Evolutionary conservation across 23 tunicate species (phyloP).

Genomic region (Clavelina lepadiformis): DNA sequence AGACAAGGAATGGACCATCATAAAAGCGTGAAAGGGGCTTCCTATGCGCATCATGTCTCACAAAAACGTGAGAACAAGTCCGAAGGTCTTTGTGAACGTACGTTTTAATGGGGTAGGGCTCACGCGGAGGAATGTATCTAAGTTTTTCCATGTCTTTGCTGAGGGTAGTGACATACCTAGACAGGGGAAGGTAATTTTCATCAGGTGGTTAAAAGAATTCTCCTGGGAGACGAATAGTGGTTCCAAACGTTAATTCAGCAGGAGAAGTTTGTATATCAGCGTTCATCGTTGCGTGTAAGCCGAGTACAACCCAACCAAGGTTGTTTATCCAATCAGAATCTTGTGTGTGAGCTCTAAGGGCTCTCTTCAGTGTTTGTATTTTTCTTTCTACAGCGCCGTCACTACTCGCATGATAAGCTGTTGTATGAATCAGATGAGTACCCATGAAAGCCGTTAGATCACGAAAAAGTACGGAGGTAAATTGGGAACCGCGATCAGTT

Average conservation of each 20-base stretch:
- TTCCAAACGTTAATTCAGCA: conserved; percentile 24
- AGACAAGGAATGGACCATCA: conserved; percentile 18
- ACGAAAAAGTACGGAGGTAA: conserved; percentile 23
- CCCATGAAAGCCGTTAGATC: conserved; percentile 16
- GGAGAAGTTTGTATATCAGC: conserved; percentile 1
- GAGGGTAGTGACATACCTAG: not conserved
- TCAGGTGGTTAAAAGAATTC: conserved; percentile 10
- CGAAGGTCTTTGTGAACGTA: not conserved
- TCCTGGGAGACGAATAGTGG: conserved; percentile 15
- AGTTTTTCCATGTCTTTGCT: not conserved
- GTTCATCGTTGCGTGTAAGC: conserved; percentile 5
- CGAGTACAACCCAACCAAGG: conserved; percentile 11
- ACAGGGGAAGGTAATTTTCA: not conserved
- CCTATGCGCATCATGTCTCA: conserved; percentile 12
- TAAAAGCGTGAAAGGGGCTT: conserved; percentile 20
- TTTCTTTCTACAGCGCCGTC: conserved; percentile 20
- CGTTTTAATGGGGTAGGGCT: not conserved
- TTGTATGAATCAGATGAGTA: conserved; percentile 5
- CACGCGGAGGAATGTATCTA: not conserved
- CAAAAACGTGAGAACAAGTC: conserved; percentile 15
- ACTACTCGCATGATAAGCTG: conserved; percentile 14
- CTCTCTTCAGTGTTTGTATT: conserved; percentile 2
- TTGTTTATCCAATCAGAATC: conserved; percentile 20
- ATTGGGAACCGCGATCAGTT: conserved; percentile 30
- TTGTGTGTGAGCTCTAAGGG: conserved; percentile 18